Evolutionary conservation across 2,113 vertebrate species (phyloP).

Genomic region (Regulus satrapa): DNA sequence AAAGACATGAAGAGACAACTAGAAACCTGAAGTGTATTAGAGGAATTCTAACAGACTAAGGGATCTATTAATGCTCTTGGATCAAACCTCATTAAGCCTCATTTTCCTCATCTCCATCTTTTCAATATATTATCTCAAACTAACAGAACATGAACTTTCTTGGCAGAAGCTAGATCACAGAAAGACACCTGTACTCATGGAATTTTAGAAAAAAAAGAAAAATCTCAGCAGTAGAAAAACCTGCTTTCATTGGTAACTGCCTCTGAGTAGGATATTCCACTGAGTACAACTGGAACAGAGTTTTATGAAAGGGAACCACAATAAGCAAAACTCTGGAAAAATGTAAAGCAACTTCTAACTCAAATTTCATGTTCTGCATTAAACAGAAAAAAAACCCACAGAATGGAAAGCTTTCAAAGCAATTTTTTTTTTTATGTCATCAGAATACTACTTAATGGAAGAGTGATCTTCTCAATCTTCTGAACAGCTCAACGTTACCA

Average conservation of each 20-base stretch:
- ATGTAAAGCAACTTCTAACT: neutral
- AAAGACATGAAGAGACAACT: neutral
- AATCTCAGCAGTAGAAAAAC: neutral
- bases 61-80: neutral
- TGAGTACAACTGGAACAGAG: fast-evolving
- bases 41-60: neutral
- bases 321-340: neutral
- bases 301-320: neutral
- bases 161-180: neutral
- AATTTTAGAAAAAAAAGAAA: neutral
- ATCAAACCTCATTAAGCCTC: neutral
- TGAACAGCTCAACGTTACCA: neutral
- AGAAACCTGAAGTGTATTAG: neutral
- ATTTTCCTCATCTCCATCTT: neutral
- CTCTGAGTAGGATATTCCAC: neutral
- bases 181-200: neutral
- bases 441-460: neutral
- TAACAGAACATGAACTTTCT: neutral
- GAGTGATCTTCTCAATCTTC: neutral
- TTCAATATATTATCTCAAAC: neutral
- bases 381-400: neutral
- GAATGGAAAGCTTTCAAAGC: neutral
- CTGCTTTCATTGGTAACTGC: neutral
- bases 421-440: neutral
- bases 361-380: neutral